Base-by-base conservation (phyloP, 2,888 invertebrate species). In the Xiphydria camelus region DNA sequence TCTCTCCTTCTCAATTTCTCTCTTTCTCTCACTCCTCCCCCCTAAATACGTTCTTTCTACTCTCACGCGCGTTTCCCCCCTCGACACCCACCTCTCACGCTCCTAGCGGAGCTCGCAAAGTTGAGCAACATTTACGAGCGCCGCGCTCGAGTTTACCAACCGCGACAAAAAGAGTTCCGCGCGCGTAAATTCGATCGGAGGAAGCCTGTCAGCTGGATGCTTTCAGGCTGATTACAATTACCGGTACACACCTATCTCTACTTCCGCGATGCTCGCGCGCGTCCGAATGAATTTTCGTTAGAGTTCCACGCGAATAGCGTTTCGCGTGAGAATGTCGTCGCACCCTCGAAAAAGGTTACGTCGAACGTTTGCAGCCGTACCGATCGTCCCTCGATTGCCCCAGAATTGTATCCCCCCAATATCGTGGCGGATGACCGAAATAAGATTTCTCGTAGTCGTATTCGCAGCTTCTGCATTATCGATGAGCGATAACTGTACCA, bases 141-240 rank as follows among this genome's bases (percentile, higher is more conserved):
- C 6, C 6, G 26, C 22, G 10, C 14, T 18, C 42, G 42, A 23
- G 42, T 37, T 47, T 47, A 29, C 23, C 45, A 15, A 22, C 14
- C 35, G 17, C 25, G 47, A 47, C 34, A 38, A 34, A 43, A 39
- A 35, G 34, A 29, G 43, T 39, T 29, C 29, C 47, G 23, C 36
- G 41, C 34, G 45, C 39, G 42, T 44, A 39, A 47, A 47, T 47
- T 44, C 47, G 43, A 47, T 47, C 34, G 47, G 43, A 31, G 25
- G 35, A 44, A 43, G 32, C n/a, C 34, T 20, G 36, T 35, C 36
- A 46, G 37, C 37, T 23, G 33, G 37, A 46, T 42, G 46, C 46
- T 47, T 47, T 47, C 38, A 47, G 22, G 37, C 34, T 47, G 42
- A 47, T 47, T 42, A 47, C 15, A 42, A 26, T 33, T 47, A n/a